These are phyloP conservation scores for Sitta europaea DNA, from an alignment of 2,113 vertebrate genomes.

Conservation along the genomic window DNA sequence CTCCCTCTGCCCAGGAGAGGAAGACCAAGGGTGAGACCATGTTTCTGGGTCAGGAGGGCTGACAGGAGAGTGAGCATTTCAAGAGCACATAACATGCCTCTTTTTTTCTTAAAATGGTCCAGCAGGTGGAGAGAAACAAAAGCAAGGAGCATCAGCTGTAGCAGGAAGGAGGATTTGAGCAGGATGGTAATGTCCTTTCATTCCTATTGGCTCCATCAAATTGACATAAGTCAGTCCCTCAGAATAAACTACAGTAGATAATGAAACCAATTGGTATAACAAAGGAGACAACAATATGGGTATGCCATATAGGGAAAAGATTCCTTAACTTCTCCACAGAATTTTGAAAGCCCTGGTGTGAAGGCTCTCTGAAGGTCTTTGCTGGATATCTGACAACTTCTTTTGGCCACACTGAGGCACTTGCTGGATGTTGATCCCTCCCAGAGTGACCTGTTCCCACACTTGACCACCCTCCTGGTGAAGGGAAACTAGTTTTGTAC, in stretches of 20 bases:
- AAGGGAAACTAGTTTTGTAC: neutral
- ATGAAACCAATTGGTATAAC: neutral
- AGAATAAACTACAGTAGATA: neutral
- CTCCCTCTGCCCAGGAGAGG: neutral
- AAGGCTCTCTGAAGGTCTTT: neutral
- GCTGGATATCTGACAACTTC: neutral
- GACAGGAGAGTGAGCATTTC: neutral
- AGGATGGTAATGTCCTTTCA: neutral
- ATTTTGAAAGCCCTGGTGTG: neutral
- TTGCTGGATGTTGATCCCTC: neutral
- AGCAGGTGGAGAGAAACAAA: neutral
- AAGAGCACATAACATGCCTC: neutral
- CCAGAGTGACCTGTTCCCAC: rapidly evolving
- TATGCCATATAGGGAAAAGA: neutral
- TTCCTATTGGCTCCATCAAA: neutral
- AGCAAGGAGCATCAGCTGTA: neutral
- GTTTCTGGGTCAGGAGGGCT: neutral
- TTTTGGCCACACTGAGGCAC: neutral
- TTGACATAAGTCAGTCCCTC: neutral
- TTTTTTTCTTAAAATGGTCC: neutral
- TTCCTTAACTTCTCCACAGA: neutral
- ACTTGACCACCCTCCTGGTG: neutral
- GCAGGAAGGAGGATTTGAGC: neutral
- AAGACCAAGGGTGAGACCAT: neutral
- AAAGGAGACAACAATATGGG: neutral